Conservation (phyloP, 2,888 invertebrate species). For the Caenorhabditis sp. region DNA sequence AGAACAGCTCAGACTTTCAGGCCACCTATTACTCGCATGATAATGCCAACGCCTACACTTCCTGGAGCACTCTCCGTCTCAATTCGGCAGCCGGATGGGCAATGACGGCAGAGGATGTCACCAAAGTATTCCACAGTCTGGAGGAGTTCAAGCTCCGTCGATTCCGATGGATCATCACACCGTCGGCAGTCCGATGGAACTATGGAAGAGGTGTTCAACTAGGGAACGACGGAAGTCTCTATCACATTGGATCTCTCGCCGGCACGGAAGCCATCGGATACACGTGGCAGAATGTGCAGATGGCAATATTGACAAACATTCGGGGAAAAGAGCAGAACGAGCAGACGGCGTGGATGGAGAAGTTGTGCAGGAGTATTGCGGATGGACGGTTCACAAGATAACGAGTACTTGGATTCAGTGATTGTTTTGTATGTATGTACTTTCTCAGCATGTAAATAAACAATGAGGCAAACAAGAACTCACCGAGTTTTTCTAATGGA, state of each 20-base stretch:
- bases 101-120: constrained; percentile 66
- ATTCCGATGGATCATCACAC: constrained; percentile 60
- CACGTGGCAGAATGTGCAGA: constrained; percentile 63
- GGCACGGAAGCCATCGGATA: constrained; percentile 69
- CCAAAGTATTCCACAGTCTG: constrained; percentile 62
- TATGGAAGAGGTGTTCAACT: constrained; percentile 74
- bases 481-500: constrained; percentile 77
- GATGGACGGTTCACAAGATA: constrained; percentile 42
- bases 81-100: constrained; percentile 77
- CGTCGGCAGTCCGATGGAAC: constrained; percentile 58
- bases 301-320: constrained; percentile 66
- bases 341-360: constrained; percentile 71
- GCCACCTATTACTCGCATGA: constrained; percentile 76
- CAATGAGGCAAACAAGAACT: too few species aligned
- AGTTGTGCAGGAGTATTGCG: constrained; percentile 59
- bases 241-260: constrained; percentile 73
- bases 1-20: constrained; percentile 23
- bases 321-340: constrained; percentile 68
- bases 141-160: constrained; percentile 50
- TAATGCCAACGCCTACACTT: constrained; percentile 76
- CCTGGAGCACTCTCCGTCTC: constrained; percentile 71
- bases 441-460: constrained; percentile 5
- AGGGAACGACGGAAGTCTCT: constrained; percentile 68
- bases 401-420: constrained; percentile 23
- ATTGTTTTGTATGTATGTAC: constrained; percentile 10